Percentiles rank a stretch among this genome's conserved stretches.
phyloP scores from a whole-genome alignment of 2,113 vertebrate species.

The Thinocorus orbignyianus region DNA sequence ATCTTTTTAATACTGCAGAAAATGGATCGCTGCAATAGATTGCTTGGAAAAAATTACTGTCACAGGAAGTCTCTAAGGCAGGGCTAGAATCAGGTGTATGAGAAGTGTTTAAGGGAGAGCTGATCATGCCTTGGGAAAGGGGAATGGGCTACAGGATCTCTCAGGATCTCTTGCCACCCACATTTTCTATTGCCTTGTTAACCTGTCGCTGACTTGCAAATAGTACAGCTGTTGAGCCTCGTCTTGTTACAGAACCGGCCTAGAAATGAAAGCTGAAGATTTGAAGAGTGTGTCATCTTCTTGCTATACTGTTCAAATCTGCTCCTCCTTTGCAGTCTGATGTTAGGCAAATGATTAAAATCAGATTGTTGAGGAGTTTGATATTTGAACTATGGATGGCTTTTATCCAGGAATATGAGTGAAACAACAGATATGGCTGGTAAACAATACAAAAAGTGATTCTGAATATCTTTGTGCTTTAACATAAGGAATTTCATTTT shows the following conservation, averaged over 20 bases:
- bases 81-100: background rate
- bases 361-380: background rate
- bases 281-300: background rate
- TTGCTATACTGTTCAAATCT: background rate
- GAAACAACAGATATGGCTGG: background rate
- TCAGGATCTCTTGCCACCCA: background rate
- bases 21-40: background rate
- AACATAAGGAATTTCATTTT: background rate
- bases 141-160: background rate
- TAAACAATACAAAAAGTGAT: background rate
- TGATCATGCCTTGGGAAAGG: background rate
- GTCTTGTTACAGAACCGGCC: background rate
- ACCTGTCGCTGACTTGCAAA: background rate
- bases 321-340: background rate
- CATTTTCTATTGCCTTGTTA: background rate
- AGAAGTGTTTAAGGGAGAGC: background rate
- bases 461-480: background rate
- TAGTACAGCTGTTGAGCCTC: background rate
- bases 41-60: background rate
- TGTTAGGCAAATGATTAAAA: constrained; percentile 16
- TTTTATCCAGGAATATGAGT: constrained; percentile 6
- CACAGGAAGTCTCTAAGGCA: background rate
- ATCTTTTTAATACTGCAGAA: background rate
- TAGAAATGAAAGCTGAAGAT: constrained; percentile 7
- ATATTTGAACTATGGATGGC: background rate